These are phyloP conservation scores for Periophthalmus magnuspinnatus DNA, from an alignment of 2,797 vertebrate genomes.

Conservation along the genomic window DNA sequence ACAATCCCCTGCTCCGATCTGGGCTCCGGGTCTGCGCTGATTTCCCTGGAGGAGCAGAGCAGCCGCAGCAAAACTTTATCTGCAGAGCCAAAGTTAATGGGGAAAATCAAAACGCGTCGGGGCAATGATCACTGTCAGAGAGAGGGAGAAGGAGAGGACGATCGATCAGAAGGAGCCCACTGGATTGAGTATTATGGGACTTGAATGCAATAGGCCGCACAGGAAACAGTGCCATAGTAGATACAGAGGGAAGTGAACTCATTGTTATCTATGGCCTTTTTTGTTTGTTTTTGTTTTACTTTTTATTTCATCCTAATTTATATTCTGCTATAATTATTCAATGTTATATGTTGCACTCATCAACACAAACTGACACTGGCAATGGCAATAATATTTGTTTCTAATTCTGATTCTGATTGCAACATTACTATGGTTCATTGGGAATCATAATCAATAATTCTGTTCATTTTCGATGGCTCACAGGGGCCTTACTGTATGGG, in stretches of 20 bases:
- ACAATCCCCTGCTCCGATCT: conserved; percentile 61
- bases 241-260: neutral
- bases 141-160: neutral
- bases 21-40: conserved; percentile 55
- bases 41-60: conserved; percentile 66
- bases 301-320: too few species aligned
- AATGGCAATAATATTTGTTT: too few species aligned
- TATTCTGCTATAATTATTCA: too few species aligned
- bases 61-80: conserved; percentile 53
- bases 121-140: conserved; percentile 40
- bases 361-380: too few species aligned
- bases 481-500: too few species aligned
- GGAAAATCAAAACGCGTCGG: conserved; percentile 50
- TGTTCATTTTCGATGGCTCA: too few species aligned
- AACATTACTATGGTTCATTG: too few species aligned
- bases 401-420: too few species aligned
- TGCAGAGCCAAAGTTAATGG: conserved; percentile 45
- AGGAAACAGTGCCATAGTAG: neutral
- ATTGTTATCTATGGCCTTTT: neutral
- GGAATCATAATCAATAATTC: too few species aligned
- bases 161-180: conserved; percentile 20
- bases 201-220: neutral
- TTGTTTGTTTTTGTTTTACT: too few species aligned
- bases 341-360: too few species aligned
- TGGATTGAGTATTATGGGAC: neutral